Conservation (phyloP, 2,113 vertebrate species). For the Thalassoma bifasciatum region DNA sequence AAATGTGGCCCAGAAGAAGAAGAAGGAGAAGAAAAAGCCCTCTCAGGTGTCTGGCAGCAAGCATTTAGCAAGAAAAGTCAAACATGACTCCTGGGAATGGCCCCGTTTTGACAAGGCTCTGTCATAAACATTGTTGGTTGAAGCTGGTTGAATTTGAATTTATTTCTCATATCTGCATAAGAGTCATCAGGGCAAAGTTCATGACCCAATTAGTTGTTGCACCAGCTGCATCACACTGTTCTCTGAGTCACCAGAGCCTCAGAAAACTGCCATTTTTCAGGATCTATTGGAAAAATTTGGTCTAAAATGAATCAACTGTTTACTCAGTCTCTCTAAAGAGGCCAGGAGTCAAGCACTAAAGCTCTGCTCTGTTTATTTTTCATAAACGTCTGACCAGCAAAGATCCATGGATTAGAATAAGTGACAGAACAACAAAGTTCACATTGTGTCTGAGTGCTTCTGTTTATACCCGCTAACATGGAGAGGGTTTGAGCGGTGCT, state of each 20-base stretch:
- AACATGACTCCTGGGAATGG: no score
- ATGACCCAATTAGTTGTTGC: no score
- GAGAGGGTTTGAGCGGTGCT: not conserved
- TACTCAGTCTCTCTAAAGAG: constrained; percentile 32
- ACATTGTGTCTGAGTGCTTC: not conserved
- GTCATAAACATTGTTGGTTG: no score
- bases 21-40: no score
- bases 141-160: no score
- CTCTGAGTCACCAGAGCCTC: not conserved
- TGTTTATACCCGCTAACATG: constrained; percentile 8
- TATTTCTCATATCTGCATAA: no score
- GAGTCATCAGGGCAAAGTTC: no score
- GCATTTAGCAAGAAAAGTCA: no score
- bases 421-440: not conserved
- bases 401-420: not conserved
- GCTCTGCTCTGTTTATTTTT: constrained; percentile 56
- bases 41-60: no score
- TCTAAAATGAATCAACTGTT: constrained; percentile 9
- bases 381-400: constrained; percentile 29
- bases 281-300: constrained; percentile 2
- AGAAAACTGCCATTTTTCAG: not conserved
- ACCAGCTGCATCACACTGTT: not conserved
- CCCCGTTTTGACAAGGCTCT: no score
- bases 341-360: constrained; percentile 41
- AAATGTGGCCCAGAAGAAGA: no score